These are phyloP conservation scores for Cephus rjabovi DNA, from an alignment of 2,888 invertebrate species.

Conservation along the genomic window DNA sequence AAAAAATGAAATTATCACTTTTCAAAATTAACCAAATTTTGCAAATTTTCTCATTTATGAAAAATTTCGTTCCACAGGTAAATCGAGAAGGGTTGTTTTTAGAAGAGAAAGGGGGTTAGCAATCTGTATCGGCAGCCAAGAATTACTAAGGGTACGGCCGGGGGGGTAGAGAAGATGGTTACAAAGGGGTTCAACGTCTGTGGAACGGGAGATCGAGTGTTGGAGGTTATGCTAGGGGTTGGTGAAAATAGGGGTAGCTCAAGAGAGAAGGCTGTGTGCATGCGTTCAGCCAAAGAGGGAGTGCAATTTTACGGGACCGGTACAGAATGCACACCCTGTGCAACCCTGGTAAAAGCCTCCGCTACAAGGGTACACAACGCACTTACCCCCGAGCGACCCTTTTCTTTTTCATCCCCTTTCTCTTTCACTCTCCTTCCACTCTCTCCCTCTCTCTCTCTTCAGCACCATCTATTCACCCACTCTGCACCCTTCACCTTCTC, in stretches of 20 bases:
- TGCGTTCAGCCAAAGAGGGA: constrained; percentile 30
- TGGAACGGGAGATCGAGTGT: constrained; percentile 20
- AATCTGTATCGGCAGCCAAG: not conserved
- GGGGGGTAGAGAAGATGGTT: not conserved
- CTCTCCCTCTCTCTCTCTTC: constrained; percentile 5
- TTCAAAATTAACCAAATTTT: not conserved
- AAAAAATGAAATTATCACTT: not conserved
- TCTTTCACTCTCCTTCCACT: not conserved
- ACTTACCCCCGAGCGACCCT: constrained; percentile 45
- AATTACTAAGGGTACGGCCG: not conserved
- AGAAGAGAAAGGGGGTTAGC: not conserved
- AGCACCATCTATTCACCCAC: not conserved
- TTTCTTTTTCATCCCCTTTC: constrained; percentile 20
- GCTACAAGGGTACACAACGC: constrained; percentile 43
- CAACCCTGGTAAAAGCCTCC: constrained; percentile 48
- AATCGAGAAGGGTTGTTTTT: not conserved
- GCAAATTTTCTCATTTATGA: fast-evolving
- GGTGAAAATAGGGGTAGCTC: not conserved
- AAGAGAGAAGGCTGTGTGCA: constrained; percentile 6
- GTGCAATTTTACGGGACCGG: constrained; percentile 48
- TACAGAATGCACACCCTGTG: not conserved
- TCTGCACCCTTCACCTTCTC: not conserved
- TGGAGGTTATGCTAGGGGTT: not conserved
- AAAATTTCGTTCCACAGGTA: not conserved
- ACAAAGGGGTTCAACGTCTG: constrained; percentile 5